phyloP scores from a whole-genome alignment of 2,797 vertebrate genomes.

The Gymnodraco acuticeps region DNA sequence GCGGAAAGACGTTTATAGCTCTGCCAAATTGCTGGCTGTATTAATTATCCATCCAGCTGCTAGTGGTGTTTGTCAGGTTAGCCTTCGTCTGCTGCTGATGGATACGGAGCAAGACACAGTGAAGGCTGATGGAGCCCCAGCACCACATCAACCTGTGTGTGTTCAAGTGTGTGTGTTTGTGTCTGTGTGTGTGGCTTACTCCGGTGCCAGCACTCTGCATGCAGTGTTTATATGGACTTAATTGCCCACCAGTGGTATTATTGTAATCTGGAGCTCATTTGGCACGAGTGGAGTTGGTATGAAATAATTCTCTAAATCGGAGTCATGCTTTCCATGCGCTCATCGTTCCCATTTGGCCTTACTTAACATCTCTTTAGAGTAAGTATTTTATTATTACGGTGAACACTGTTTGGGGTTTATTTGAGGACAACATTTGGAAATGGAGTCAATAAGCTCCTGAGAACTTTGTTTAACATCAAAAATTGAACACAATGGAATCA shows the following conservation, averaged over 20 bases:
- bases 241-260: constrained; percentile 76
- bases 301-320: constrained; percentile 66
- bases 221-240: constrained; percentile 76
- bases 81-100: constrained; percentile 74
- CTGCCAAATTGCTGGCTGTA: constrained; percentile 82
- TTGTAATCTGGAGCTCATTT: constrained; percentile 82
- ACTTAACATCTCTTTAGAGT: constrained; percentile 41
- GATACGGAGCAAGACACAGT: constrained; percentile 59
- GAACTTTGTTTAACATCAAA: neutral
- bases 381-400: constrained; percentile 58
- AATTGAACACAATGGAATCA: neutral
- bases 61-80: constrained; percentile 87
- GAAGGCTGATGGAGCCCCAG: constrained; percentile 61
- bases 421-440: constrained; percentile 32
- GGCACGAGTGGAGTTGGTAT: constrained; percentile 49
- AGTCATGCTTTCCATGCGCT: constrained; percentile 65
- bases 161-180: constrained; percentile 34
- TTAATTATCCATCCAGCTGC: constrained; percentile 82
- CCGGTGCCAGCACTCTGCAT: constrained; percentile 72
- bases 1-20: constrained; percentile 75
- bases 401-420: constrained; percentile 49
- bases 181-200: constrained; percentile 42
- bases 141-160: constrained; percentile 34
- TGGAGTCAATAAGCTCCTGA: neutral
- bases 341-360: constrained; percentile 55